These are phyloP conservation scores for Conops quadrifasciatus DNA, from an alignment of 2,888 invertebrate genomes.

Conservation along the genomic window DNA sequence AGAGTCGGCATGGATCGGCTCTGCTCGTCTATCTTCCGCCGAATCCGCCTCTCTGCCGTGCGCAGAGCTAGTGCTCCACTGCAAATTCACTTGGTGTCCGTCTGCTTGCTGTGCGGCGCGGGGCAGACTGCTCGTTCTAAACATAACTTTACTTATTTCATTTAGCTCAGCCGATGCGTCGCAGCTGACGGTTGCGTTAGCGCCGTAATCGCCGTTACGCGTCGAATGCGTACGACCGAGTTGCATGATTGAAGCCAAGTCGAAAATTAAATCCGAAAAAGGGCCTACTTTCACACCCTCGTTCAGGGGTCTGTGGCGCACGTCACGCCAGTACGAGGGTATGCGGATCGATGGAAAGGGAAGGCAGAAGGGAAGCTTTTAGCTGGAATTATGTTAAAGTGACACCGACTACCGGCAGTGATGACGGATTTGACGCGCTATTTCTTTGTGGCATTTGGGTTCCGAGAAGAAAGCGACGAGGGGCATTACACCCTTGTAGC, in stretches of 20 bases:
- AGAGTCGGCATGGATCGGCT: constrained; percentile 19
- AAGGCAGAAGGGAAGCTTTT: not conserved
- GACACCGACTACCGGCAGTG: no score
- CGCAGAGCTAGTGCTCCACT: constrained; percentile 3
- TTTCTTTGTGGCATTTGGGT: no score
- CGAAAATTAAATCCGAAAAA: not conserved
- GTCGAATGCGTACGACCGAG: constrained; percentile 10
- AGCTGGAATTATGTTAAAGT: not conserved
- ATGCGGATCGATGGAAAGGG: not conserved
- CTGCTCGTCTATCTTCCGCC: constrained; percentile 9
- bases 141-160: not conserved
- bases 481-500: no score
- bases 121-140: constrained; percentile 10
- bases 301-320: not conserved
- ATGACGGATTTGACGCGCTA: no score
- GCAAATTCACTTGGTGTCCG: constrained; percentile 5
- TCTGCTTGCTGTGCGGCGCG: constrained; percentile 1
- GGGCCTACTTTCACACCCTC: not conserved
- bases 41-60: constrained; percentile 7
- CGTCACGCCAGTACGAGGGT: not conserved
- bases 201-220: constrained; percentile 9
- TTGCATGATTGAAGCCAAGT: constrained; percentile 18
- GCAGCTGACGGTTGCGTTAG: not conserved
- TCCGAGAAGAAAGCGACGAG: no score
- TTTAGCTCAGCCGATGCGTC: not conserved